A percentile compares a stretch with the other conserved stretches of the same genome.
Conservation (phyloP, 2,888 invertebrate species). For the Callyntrura guangdongensis region DNA sequence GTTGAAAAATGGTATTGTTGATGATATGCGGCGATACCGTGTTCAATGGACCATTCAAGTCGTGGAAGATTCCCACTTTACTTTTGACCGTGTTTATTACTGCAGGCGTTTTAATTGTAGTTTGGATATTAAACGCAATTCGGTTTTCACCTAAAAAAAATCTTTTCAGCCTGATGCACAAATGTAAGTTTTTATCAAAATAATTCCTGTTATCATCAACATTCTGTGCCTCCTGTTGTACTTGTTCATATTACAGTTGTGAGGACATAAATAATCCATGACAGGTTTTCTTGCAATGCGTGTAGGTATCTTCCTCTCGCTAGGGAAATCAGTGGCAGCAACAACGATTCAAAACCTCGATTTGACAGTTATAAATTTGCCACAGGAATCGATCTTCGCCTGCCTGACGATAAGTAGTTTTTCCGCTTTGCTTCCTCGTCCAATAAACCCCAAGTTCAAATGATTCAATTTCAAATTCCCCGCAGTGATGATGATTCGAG, state of each 20-base stretch:
- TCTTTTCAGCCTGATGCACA: neutral
- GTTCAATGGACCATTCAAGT: slow-evolving; percentile 63
- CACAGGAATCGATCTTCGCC: slow-evolving; percentile 44
- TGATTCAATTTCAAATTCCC: neutral
- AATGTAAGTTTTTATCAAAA: neutral
- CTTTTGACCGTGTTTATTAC: neutral
- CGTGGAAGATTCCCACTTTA: slow-evolving; percentile 59
- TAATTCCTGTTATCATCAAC: neutral
- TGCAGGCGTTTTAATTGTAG: neutral
- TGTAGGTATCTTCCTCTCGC: neutral
- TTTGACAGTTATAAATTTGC: slow-evolving; percentile 56
- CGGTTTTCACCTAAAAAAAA: slow-evolving; percentile 37
- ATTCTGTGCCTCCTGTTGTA: neutral
- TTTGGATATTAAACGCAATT: neutral
- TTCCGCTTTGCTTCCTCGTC: neutral
- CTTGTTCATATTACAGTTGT: slow-evolving; percentile 47
- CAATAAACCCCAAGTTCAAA: slow-evolving; percentile 6
- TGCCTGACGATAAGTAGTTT: neutral
- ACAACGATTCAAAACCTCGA: slow-evolving; percentile 32
- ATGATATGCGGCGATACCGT: neutral
- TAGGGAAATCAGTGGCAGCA: neutral
- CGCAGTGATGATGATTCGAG: neutral
- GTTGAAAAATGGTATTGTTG: neutral
- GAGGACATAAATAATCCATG: slow-evolving; percentile 63
- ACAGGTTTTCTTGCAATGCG: slow-evolving; percentile 26